phyloP scores from a whole-genome alignment of 2,113 vertebrate species.

The Dromaius novaehollandiae region DNA sequence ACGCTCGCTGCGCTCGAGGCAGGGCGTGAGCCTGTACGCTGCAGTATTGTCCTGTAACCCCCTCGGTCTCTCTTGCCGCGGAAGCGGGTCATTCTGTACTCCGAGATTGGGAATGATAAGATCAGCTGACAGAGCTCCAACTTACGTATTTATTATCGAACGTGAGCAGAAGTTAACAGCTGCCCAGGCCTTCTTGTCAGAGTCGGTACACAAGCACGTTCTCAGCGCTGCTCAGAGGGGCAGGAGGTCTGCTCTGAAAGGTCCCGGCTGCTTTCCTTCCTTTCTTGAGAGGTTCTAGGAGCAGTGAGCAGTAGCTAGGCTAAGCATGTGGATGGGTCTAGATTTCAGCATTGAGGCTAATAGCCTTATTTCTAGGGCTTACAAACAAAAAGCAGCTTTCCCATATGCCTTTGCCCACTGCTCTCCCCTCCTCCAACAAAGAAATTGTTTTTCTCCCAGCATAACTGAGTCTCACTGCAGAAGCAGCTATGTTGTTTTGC shows the following conservation, averaged over 20 bases:
- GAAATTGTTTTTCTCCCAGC: background rate
- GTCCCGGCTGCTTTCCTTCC: background rate
- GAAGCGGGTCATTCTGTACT: background rate
- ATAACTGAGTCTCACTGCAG: background rate
- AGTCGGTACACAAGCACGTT: background rate
- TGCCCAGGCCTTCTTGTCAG: background rate
- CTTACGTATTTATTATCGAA: background rate
- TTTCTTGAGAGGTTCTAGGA: background rate
- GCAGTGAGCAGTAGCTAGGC: background rate
- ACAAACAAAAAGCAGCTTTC: background rate
- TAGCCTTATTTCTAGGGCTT: background rate
- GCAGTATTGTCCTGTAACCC: background rate
- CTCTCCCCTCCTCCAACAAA: background rate
- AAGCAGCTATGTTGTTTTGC: background rate
- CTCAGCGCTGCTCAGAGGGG: background rate
- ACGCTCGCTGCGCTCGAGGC: rapidly evolving
- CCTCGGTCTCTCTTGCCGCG: background rate
- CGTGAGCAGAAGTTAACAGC: background rate
- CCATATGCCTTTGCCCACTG: background rate
- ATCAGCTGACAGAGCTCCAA: background rate
- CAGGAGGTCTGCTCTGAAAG: background rate
- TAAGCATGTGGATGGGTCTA: background rate
- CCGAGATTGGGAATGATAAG: rapidly evolving
- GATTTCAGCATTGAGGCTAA: background rate
- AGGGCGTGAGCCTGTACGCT: background rate